Base-by-base conservation (phyloP, 2,888 invertebrate genomes). In the Drosophila demipolita region DNA sequence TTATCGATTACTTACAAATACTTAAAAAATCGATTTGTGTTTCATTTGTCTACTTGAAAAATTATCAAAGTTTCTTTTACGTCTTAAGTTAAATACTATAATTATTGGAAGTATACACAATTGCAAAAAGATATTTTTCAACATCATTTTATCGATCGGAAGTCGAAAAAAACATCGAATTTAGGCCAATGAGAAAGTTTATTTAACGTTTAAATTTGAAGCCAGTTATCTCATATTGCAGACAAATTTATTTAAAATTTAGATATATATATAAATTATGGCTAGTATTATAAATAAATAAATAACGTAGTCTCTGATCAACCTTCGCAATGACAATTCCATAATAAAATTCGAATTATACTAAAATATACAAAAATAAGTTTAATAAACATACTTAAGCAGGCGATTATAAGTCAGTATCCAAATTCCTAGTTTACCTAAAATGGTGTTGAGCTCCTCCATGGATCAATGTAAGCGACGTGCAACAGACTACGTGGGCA, bases 381-480 rank as follows among this genome's bases (percentile, higher is more conserved):
- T 15, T 23, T 23, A 23, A 45, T 45, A 45, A 12, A 20, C 6
- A 32, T 1, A 17, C 20, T 20, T 32, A 15, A 35, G 42, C 3
- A 54, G 12, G 23, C 40, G 1, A 23, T 42, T 54, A 3, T 6
- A 42, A 15, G 15, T n/a, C 35, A 2, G 23, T 11, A 29, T 57
- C 12, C 1, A 58, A 68, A 67, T 67, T 68, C 17, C 0, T 3
- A 15, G 54, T 40, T 20, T 17, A 35, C 4, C 29, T 45, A 9
- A 3, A 26, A 49, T 26, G n/a, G 5, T n/a, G 0, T 12, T 42
- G 40, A 40, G 20, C 42, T 20, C 20, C 2, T 48, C 38, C 20
- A 38, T 69, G 50, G 32, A 40, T 17, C 11, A 2, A 9, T 87
- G 88, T 49, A 58, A 80, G 15, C 65, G 75, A 40, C 38, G 36